Evolutionary conservation across 2,113 vertebrate species (phyloP).

Genomic region (Numida meleagris): DNA sequence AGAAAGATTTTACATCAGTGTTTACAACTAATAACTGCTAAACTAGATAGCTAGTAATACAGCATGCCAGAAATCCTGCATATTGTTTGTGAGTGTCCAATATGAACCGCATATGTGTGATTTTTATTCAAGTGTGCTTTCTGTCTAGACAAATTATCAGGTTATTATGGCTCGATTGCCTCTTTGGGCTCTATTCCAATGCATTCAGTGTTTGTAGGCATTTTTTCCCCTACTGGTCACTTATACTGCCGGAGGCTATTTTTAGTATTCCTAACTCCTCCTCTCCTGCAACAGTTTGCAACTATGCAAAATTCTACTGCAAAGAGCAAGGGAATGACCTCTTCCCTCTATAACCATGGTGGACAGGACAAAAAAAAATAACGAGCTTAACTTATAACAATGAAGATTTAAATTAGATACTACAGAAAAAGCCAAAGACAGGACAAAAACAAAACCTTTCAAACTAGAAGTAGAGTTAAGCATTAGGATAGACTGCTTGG

Average conservation of each 20-base stretch:
- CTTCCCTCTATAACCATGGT: not conserved
- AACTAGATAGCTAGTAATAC: slow-evolving; percentile 27
- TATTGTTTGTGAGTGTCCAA: slow-evolving; percentile 17
- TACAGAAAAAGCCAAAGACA: not conserved
- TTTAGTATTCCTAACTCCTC: not conserved
- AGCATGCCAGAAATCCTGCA: slow-evolving; percentile 4
- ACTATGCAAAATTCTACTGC: not conserved
- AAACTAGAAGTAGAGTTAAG: not conserved
- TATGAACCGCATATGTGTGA: not conserved
- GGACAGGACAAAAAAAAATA: not conserved
- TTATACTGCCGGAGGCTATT: not conserved
- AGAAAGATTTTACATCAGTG: not conserved
- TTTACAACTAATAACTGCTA: slow-evolving; percentile 32
- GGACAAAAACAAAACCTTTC: not conserved
- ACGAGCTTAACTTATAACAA: not conserved
- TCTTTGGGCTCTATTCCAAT: slow-evolving; percentile 30
- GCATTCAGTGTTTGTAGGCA: not conserved
- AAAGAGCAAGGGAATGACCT: not conserved
- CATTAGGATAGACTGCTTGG: not conserved
- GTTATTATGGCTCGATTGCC: not conserved
- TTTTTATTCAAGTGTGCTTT: slow-evolving; percentile 55
- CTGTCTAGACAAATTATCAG: slow-evolving; percentile 52
- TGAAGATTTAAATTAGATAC: not conserved
- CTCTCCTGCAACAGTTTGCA: not conserved
- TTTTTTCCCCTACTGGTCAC: slow-evolving; percentile 27